Base-by-base conservation (phyloP, 2,888 invertebrate genomes). In the Epistrophella euchroma region DNA sequence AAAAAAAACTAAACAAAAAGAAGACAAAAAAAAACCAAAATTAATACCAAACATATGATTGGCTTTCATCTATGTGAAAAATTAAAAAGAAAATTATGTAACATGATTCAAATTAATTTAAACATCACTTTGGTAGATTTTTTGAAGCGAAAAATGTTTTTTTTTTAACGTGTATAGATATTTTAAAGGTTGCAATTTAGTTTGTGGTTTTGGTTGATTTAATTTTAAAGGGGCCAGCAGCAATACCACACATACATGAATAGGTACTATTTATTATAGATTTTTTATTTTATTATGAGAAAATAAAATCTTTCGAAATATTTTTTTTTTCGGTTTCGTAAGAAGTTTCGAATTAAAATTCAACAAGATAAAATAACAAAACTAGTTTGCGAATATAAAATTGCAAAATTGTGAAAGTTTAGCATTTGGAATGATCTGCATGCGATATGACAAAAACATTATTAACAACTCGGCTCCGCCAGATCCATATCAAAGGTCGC, bases 71-170 rank as follows among this genome's bases (percentile, higher is more conserved):
- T 64, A 45, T 22, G 64, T 72, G 70, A 74, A 56, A 72, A 58
- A 64, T 71, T 75, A 15, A 52, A 37, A 74, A 74, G 62, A 55
- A 52, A 74, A 79, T 84, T 84, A 76, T 75, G 64, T 45, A 84
- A 80, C 72, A 58, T 75, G 4, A 64, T 45, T 43, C 43, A 55
- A 10, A 76, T 74, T 83, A 70, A 84, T 84, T 84, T 84, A 25
- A 52, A 80, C 75, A 84, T 80, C 62, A 76, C 75, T 70, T 74
- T 74, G 74, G 70, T 79, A 71, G 71, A 72, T 64, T 62, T 62
- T 62, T 25, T 52, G 73, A 77, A 70, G 52, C 43, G 74, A 71
- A 52, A 52, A 52, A 52, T 25, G 6, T 22, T 13, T 25, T n/a
- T 52, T 25, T 25, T 52, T 25, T 52, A 25, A 1, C 10, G 11